These are phyloP conservation scores for Andricus quercusramuli DNA, from an alignment of 2,888 invertebrate species.

Conservation along the genomic window DNA sequence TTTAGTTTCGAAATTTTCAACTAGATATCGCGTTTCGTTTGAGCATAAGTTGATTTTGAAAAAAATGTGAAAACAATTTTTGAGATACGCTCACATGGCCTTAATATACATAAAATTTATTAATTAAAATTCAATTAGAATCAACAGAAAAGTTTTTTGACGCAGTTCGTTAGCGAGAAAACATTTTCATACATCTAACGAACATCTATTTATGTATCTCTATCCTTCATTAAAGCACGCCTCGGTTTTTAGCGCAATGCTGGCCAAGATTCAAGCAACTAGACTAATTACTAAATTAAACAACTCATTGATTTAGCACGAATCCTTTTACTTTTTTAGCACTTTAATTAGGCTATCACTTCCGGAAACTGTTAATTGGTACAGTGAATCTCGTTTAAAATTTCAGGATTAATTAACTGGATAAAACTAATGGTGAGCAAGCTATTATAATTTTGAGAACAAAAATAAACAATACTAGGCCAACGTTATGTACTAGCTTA, in stretches of 20 bases:
- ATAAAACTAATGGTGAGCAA: background rate
- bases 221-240: constrained; percentile 20
- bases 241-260: background rate
- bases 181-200: constrained; percentile 19
- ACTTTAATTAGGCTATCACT: constrained; percentile 12
- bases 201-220: constrained; percentile 2
- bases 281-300: constrained; percentile 38
- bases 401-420: background rate
- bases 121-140: constrained; percentile 5
- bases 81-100: no score
- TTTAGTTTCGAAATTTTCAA: no score
- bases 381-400: background rate
- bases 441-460: background rate
- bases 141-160: background rate
- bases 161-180: constrained; percentile 26
- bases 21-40: no score
- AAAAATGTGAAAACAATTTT: no score
- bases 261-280: constrained; percentile 1
- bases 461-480: background rate
- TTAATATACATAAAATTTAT: background rate
- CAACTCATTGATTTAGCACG: constrained; percentile 10
- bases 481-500: no score
- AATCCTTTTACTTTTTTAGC: background rate
- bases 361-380: constrained; percentile 5
- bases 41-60: no score